Conservation (phyloP, 2,113 vertebrate genomes). For the Pipra filicauda region DNA sequence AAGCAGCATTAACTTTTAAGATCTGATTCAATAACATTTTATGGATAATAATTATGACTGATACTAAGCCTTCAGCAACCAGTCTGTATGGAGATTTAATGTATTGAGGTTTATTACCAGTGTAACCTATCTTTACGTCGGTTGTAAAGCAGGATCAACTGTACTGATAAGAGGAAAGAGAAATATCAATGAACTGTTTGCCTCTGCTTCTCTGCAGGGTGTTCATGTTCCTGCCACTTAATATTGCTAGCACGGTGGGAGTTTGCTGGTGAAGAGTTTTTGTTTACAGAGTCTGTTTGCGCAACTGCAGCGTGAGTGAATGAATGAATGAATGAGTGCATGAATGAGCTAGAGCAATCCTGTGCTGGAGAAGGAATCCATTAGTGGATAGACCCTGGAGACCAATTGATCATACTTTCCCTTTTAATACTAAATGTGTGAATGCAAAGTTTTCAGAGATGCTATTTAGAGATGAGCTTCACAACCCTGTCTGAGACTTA, state of each 20-base stretch:
- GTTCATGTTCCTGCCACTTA: neutral
- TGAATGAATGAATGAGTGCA: neutral
- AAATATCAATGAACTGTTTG: constrained; percentile 13
- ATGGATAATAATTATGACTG: constrained; percentile 65
- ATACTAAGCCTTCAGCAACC: constrained; percentile 64
- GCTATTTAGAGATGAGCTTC: neutral
- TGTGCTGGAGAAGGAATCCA: neutral
- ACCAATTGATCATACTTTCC: neutral
- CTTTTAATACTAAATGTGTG: neutral
- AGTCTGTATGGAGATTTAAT: constrained; percentile 49
- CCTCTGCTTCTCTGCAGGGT: constrained; percentile 33
- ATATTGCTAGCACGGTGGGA: neutral
- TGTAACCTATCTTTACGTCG: constrained; percentile 44
- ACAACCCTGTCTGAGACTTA: neutral
- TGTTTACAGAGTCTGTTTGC: constrained; percentile 42
- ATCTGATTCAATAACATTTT: constrained; percentile 69
- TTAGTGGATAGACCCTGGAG: neutral
- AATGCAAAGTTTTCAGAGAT: neutral
- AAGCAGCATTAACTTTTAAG: constrained; percentile 76
- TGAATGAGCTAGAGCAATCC: constrained; percentile 14
- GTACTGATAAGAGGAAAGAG: neutral
- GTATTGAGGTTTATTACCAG: constrained; percentile 61
- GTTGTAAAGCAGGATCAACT: constrained; percentile 56
- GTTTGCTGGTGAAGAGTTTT: constrained; percentile 20
- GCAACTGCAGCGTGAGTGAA: neutral